These are phyloP conservation scores for Arizona elegans DNA, from an alignment of 2,113 vertebrate genomes.

Conservation along the genomic window DNA sequence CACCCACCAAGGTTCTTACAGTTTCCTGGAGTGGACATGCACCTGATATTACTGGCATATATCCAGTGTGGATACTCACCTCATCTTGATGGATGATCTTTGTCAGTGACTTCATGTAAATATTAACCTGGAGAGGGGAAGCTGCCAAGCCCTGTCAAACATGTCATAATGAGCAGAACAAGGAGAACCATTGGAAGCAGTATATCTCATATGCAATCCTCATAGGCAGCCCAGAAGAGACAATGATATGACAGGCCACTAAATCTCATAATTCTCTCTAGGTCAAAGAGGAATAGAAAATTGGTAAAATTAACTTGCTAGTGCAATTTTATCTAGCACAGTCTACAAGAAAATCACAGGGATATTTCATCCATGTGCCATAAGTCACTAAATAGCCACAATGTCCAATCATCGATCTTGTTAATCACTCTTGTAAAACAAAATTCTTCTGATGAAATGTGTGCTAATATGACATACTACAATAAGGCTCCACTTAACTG, in stretches of 20 bases:
- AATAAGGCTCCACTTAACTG: neutral
- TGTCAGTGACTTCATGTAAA: neutral
- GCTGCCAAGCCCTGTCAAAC: neutral
- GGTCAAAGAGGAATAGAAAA: constrained; percentile 8
- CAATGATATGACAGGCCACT: neutral
- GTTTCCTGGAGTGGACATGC: neutral
- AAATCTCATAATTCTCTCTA: neutral
- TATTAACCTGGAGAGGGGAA: neutral
- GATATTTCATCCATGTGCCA: neutral
- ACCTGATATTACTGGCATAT: neutral
- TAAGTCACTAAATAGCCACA: neutral
- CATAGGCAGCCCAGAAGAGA: neutral
- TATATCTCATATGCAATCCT: neutral
- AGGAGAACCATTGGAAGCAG: neutral
- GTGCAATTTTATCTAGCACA: neutral
- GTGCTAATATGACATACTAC: neutral
- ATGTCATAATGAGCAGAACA: neutral
- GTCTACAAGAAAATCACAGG: neutral
- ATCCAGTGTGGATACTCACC: neutral
- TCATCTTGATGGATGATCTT: neutral
- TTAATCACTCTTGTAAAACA: neutral
- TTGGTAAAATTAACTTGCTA: neutral
- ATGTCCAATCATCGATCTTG: neutral
- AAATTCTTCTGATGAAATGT: neutral
- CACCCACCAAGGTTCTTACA: neutral